phyloP scores from a whole-genome alignment of 2,888 invertebrate genomes.

The Tryphoninae sp. region DNA sequence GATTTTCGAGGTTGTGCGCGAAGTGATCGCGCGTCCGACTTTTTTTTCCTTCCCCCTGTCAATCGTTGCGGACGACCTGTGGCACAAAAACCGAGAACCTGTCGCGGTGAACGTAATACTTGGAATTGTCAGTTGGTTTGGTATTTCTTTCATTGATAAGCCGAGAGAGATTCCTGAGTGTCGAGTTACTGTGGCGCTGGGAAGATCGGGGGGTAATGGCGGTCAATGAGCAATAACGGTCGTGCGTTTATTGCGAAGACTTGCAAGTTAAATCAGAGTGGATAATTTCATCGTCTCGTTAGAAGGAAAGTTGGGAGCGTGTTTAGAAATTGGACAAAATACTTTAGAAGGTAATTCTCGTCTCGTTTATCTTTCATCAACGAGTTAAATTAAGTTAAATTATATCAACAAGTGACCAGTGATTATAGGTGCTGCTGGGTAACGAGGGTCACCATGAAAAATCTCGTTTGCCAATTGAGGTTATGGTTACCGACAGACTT shows the following conservation, averaged over 20 bases:
- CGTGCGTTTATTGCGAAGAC: neutral
- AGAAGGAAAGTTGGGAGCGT: neutral
- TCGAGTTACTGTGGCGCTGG: conserved; percentile 31
- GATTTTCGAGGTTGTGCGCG: no score
- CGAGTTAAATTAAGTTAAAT: neutral
- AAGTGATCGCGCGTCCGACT: neutral
- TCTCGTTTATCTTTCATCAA: neutral
- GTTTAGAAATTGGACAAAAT: neutral
- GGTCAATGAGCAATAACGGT: neutral
- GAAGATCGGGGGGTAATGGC: neutral
- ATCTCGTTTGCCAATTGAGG: neutral
- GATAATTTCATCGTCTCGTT: neutral
- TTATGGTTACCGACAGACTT: neutral
- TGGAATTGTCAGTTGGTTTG: conserved; percentile 36
- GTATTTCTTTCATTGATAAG: conserved; percentile 60
- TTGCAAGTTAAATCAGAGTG: neutral
- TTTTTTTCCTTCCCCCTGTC: neutral
- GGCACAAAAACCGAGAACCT: neutral
- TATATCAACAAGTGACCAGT: neutral
- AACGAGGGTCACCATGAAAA: neutral
- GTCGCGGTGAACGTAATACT: conserved; percentile 26
- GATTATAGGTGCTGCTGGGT: neutral
- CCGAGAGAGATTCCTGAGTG: conserved; percentile 37
- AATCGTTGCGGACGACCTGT: conserved; percentile 6
- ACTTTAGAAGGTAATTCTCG: neutral